Evolutionary conservation across 37 sponge, comb jelly and placozoan species (phyloP).

Genomic region (Spongia lamella): DNA sequence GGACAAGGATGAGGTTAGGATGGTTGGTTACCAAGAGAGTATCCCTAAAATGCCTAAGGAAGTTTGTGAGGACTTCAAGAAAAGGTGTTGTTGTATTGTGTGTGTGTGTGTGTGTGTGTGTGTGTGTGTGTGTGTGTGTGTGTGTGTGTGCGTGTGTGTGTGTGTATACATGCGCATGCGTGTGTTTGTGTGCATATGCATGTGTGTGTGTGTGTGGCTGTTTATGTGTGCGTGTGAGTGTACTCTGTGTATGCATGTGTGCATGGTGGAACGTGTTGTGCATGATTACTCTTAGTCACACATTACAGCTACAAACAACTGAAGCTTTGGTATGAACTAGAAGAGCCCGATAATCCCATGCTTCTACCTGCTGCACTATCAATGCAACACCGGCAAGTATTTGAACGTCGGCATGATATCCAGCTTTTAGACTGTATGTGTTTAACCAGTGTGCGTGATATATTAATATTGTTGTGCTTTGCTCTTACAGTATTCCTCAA

Average conservation of each 20-base stretch:
- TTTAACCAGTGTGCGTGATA: too few species aligned
- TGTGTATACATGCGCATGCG: too few species aligned
- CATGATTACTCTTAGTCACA: background rate
- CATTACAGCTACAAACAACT: too few species aligned
- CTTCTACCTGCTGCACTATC: too few species aligned
- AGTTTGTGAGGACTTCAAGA: conserved; percentile 41
- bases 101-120: background rate
- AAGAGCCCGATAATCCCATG: too few species aligned
- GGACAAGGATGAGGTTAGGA: conserved; percentile 42
- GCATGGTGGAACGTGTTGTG: background rate
- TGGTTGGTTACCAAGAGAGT: conserved; percentile 5
- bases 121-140: background rate
- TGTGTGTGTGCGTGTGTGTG: too few species aligned
- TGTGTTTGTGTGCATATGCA: background rate
- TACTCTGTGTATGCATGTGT: background rate
- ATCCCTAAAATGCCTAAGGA: conserved; percentile 28
- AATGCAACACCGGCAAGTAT: too few species aligned
- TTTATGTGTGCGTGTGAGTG: conserved; percentile 23
- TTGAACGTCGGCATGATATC: too few species aligned
- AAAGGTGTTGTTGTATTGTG: conserved; percentile 14
- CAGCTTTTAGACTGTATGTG: too few species aligned
- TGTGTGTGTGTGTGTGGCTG: background rate
- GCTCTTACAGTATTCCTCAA: conserved; percentile 18
- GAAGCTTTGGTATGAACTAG: too few species aligned
- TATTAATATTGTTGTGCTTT: too few species aligned